Base-by-base conservation (phyloP, 2,797 vertebrate genomes). In the Anolis apletophallus region DNA sequence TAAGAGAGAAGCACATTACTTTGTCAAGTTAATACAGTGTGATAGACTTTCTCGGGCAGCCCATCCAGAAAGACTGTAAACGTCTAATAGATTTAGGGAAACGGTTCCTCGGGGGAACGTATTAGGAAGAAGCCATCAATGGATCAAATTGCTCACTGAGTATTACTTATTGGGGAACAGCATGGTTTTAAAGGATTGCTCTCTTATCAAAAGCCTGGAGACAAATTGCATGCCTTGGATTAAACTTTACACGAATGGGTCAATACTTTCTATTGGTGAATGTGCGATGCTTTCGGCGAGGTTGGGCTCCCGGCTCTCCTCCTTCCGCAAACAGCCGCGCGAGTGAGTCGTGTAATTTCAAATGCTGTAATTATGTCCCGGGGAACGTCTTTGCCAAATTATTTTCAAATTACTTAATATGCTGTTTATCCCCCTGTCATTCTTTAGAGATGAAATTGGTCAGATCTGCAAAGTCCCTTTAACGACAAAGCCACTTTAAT, bases 81-180 rank as follows among this genome's bases (percentile, higher is more conserved):
- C 91, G 95, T 94, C 95, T 94, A 89, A 95, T 92, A 95, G 95
- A 95, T 96, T 96, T 95, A 96, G 92, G 95, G 94, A 95, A 94
- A 95, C 92, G 86, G 85, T 90, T 94, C 96, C 94, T 93, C 88
- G 16, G 96, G 96, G 95, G 96, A 96, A 93, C 79, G 61, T 88
- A 94, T 94, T 90, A 94, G 92, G 92, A 93, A 91, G 93, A 68
- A 61, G 93, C 91, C 90, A 71, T 94, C 96, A 85, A 92, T 95
- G 95, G 95, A 95, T 96, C 95, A 96, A 93, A 91, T 92, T 95
- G 94, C 40, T 95, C 95, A 86, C 68, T 10, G 76, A 92, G 88
- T 68, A 87, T 93, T 92, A 92, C 91, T 94, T 95, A 94, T 81
- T 93, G 85, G 82, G 86, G 88, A 93, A 40, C 80, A 81, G 85